These are phyloP conservation scores for Xanthorhoe spadicearia DNA, from an alignment of 2,888 invertebrate species.

Conservation along the genomic window DNA sequence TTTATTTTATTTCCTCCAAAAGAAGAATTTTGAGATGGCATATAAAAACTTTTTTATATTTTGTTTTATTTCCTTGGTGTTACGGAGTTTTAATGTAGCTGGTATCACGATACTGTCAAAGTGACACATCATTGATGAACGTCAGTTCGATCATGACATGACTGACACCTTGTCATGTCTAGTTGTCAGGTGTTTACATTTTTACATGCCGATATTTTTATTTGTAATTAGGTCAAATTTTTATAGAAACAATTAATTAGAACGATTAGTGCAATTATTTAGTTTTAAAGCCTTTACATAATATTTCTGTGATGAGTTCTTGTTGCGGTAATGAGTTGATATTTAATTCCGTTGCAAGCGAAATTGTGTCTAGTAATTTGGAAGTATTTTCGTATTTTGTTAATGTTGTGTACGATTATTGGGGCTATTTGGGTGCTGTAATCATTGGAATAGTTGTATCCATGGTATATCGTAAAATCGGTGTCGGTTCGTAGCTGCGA, in stretches of 20 bases:
- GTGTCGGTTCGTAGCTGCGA: constrained; percentile 46
- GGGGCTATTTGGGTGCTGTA: constrained; percentile 58
- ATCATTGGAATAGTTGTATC: constrained; percentile 54
- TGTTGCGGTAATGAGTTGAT: constrained; percentile 79
- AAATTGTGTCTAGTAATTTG: constrained; percentile 71
- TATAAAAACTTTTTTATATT: too few species aligned
- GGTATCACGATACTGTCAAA: not conserved
- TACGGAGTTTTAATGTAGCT: not conserved
- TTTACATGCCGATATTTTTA: constrained; percentile 49
- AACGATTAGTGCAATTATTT: constrained; percentile 42
- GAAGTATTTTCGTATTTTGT: constrained; percentile 64
- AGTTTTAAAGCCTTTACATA: constrained; percentile 41
- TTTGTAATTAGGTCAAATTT: constrained; percentile 67
- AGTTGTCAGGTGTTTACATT: constrained; percentile 68
- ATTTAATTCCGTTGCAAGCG: constrained; percentile 71
- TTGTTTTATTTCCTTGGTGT: not conserved
- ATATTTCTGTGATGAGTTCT: constrained; percentile 74
- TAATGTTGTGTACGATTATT: constrained; percentile 58
- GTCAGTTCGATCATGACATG: not conserved
- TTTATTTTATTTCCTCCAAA: too few species aligned
- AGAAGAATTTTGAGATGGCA: too few species aligned
- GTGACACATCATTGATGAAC: not conserved
- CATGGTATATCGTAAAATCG: constrained; percentile 49
- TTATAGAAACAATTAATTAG: constrained; percentile 47
- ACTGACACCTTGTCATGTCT: constrained; percentile 2